Evolutionary conservation across 2,888 invertebrate species (phyloP), one percentile per base, ranked within the genome.

Genomic region (Machimus rusticus): DNA sequence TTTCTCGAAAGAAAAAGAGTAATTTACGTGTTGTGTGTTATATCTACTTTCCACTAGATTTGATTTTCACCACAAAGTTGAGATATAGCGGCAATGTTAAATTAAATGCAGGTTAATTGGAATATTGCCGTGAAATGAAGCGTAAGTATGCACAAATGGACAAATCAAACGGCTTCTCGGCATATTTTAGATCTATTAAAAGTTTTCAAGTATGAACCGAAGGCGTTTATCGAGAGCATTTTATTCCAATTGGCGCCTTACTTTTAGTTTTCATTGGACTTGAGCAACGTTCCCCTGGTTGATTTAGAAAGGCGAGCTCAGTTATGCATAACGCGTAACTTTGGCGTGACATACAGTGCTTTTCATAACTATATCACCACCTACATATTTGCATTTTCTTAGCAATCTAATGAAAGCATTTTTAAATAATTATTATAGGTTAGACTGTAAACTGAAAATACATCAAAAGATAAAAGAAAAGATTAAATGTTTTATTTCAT

Each of bases 341-440:
- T 51, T 46, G n/a, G 39, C 78, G 43, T 39, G 78, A 81, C 81
- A 81, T 81, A n/a, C n/a, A n/a, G n/a, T n/a, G n/a, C n/a, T n/a
- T n/a, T n/a, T n/a, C n/a, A n/a, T n/a, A n/a, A n/a, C n/a, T n/a
- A n/a, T n/a, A n/a, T n/a, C n/a, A n/a, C n/a, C n/a, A n/a, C n/a
- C n/a, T n/a, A n/a, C n/a, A n/a, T n/a, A n/a, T n/a, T n/a, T n/a
- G n/a, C n/a, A n/a, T n/a, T n/a, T n/a, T n/a, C n/a, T n/a, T n/a
- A n/a, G n/a, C n/a, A n/a, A n/a, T n/a, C n/a, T n/a, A n/a, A n/a
- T n/a, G n/a, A n/a, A n/a, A n/a, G n/a, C n/a, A n/a, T n/a, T n/a
- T n/a, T n/a, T n/a, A n/a, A n/a, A n/a, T n/a, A n/a, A n/a, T n/a
- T n/a, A n/a, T n/a, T n/a, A n/a, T n/a, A n/a, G n/a, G n/a, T n/a